A percentile compares a stretch with the other conserved stretches of the same genome.
These are phyloP conservation scores for Muraenolepis orangiensis DNA, from an alignment of 2,797 vertebrate genomes.

Conservation along the genomic window DNA sequence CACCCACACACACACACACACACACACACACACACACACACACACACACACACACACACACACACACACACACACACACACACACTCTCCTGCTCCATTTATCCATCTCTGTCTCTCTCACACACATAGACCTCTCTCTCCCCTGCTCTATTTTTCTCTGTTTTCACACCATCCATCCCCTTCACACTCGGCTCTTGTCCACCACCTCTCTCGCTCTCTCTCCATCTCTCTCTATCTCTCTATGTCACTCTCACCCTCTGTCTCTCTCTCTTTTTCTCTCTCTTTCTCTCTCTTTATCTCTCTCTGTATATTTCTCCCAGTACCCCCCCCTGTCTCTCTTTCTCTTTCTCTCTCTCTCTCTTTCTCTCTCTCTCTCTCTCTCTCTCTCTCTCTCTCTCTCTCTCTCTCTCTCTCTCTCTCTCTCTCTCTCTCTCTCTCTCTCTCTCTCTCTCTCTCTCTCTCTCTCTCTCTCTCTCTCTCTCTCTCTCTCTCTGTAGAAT, in stretches of 20 bases:
- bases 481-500: constrained; percentile 15
- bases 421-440: constrained; percentile 10
- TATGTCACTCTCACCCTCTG: constrained; percentile 43
- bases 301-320: not conserved
- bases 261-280: not conserved
- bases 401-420: constrained; percentile 12
- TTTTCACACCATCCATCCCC: constrained; percentile 21
- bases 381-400: not conserved
- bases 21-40: not conserved
- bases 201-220: not conserved
- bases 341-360: constrained; percentile 15
- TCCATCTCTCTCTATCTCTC: constrained; percentile 32
- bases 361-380: not conserved
- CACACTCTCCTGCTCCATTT: not conserved
- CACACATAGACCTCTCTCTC: not conserved
- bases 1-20: not conserved
- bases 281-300: not conserved
- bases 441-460: constrained; percentile 2
- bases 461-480: not conserved
- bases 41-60: too few species aligned
- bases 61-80: too few species aligned
- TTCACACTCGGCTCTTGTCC: constrained; percentile 15
- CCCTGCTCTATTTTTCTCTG: constrained; percentile 20
- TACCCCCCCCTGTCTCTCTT: too few species aligned
- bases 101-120: not conserved